These are phyloP conservation scores for Amphimallon solstitiale DNA, from an alignment of 2,888 invertebrate species.

Conservation along the genomic window DNA sequence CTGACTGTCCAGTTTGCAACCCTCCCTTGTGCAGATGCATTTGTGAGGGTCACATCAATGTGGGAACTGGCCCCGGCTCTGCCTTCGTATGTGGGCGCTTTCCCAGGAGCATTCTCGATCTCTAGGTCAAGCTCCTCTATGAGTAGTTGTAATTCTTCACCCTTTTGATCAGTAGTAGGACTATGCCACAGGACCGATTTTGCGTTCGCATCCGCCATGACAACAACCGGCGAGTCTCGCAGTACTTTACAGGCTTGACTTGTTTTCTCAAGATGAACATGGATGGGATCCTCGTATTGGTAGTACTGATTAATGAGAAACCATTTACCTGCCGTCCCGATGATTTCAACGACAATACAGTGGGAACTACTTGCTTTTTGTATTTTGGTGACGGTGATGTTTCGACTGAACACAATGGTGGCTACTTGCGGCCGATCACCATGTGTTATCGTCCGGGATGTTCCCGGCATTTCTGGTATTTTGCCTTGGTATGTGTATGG, in stretches of 20 bases:
- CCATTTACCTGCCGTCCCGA: neutral
- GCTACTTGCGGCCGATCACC: neutral
- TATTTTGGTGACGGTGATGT: neutral
- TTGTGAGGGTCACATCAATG: too few species aligned
- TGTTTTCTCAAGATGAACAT: neutral
- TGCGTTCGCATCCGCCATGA: conserved; percentile 28
- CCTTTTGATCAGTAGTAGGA: conserved; percentile 6
- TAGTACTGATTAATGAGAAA: neutral
- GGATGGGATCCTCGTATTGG: neutral
- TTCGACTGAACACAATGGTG: neutral
- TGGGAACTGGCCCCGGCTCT: too few species aligned
- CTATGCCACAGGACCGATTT: conserved; percentile 19
- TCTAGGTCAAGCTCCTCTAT: conserved; percentile 3
- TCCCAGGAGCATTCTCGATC: neutral
- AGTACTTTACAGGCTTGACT: neutral
- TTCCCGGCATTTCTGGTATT: too few species aligned
- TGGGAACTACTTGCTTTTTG: neutral
- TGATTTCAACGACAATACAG: neutral
- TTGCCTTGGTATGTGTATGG: too few species aligned
- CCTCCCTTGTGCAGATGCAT: neutral
- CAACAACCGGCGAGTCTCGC: neutral
- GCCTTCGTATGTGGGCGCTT: conserved; percentile 18
- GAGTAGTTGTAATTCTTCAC: neutral
- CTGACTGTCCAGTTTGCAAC: conserved; percentile 2
- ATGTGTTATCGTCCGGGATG: neutral